phyloP scores from a whole-genome alignment of 1,140 invertebrate genomes.

The Ceratina australensis region DNA sequence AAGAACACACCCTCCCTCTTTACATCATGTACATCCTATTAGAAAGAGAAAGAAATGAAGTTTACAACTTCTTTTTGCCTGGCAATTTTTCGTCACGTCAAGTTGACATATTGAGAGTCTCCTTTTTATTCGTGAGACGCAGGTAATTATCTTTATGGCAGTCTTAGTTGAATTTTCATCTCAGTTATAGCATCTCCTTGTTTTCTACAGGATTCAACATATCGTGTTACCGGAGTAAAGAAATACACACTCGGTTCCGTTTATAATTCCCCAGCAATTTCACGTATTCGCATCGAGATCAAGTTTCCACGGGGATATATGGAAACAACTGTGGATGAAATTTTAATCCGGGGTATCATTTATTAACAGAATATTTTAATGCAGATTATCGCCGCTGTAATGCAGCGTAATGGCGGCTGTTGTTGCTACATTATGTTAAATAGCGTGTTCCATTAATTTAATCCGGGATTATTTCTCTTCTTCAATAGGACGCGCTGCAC shows the following conservation, averaged over 20 bases:
- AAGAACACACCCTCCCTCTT: no score
- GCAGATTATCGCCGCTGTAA: constrained; percentile 8
- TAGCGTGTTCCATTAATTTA: constrained; percentile 11
- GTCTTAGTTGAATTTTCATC: no score
- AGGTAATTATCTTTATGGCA: no score
- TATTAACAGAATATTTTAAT: constrained; percentile 40
- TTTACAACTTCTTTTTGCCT: no score
- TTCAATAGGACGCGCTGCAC: no score
- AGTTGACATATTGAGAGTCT: no score
- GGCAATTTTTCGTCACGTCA: no score
- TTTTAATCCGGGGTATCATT: constrained; percentile 32
- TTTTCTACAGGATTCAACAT: no score
- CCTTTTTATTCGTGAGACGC: no score
- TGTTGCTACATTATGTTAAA: constrained; percentile 26
- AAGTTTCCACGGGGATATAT: constrained; percentile 5
- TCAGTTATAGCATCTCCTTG: not conserved
- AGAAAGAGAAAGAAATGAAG: no score
- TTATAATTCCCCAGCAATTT: not conserved
- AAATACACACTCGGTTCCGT: not conserved
- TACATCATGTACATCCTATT: no score
- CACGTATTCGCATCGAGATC: not conserved
- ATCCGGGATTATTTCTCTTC: constrained; percentile 21
- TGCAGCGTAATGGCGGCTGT: not conserved
- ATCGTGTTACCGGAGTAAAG: no score
- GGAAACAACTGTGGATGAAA: constrained; percentile 7